Evolutionary conservation across 2,888 invertebrate genomes (phyloP).

Genomic region (Drosophila kuntzei): DNA sequence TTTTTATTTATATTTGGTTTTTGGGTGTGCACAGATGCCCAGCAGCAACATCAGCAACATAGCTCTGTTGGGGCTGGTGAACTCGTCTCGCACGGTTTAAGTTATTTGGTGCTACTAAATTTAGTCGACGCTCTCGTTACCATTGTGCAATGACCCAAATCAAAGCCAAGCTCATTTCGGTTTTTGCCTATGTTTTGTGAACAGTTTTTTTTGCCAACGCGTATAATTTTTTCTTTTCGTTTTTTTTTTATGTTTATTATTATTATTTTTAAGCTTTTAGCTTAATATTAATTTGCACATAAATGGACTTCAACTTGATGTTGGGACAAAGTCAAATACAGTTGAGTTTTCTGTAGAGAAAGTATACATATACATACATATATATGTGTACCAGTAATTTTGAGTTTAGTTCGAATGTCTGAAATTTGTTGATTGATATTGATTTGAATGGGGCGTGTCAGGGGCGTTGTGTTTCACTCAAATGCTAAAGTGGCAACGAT

Average conservation of each 20-base stretch:
- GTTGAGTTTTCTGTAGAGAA: conserved; percentile 55
- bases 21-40: conserved; percentile 17
- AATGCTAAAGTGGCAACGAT: conserved; percentile 7
- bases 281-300: conserved; percentile 70
- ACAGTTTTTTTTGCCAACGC: conserved; percentile 15
- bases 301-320: conserved; percentile 51
- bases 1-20: conserved; percentile 7
- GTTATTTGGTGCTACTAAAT: conserved; percentile 64
- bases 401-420: conserved; percentile 30
- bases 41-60: background rate
- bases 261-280: conserved; percentile 29
- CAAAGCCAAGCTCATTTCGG: conserved; percentile 60
- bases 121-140: conserved; percentile 72
- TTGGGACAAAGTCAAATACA: conserved; percentile 14
- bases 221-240: background rate
- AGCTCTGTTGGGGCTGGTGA: conserved; percentile 35
- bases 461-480: background rate
- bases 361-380: conserved; percentile 53
- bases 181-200: conserved; percentile 40
- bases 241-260: conserved; percentile 2
- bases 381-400: conserved; percentile 23
- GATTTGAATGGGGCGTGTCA: conserved; percentile 51
- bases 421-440: conserved; percentile 33
- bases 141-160: conserved; percentile 82
- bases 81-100: conserved; percentile 37